Evolutionary conservation across 2,888 invertebrate species (phyloP).

Genomic region (Chorisops tibialis): DNA sequence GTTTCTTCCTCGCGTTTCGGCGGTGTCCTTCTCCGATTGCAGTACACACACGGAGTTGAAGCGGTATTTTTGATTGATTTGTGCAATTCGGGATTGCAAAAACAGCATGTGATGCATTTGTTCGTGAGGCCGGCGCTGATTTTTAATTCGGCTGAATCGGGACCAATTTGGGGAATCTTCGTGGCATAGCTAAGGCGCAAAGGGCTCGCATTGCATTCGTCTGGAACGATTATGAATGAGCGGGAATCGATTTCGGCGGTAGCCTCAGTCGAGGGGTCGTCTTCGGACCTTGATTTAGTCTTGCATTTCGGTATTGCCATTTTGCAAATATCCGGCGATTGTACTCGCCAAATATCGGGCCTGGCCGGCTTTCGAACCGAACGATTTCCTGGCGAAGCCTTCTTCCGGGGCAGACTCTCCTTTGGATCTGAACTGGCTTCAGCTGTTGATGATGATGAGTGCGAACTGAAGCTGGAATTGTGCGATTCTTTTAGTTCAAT

Average conservation of each 20-base stretch:
- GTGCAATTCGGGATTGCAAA: slow-evolving; percentile 35
- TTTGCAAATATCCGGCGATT: slow-evolving; percentile 31
- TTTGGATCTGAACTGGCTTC: slow-evolving; percentile 6
- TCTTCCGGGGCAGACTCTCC: background rate
- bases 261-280: background rate
- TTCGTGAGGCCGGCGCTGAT: background rate
- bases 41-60: slow-evolving; percentile 23
- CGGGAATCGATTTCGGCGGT: slow-evolving; percentile 20
- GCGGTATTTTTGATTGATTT: slow-evolving; percentile 7
- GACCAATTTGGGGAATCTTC: background rate
- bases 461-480: background rate
- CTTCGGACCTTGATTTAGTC: background rate
- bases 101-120: slow-evolving; percentile 32
- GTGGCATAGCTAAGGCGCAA: background rate
- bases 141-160: background rate
- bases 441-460: slow-evolving; percentile 6
- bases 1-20: slow-evolving; percentile 27
- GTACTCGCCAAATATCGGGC: slow-evolving; percentile 27
- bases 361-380: background rate
- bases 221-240: slow-evolving; percentile 26
- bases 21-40: slow-evolving; percentile 29
- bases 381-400: background rate
- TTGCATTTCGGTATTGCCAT: slow-evolving; percentile 26
- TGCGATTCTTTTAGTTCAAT: slow-evolving; percentile 1
- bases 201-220: slow-evolving; percentile 9